Conservation (phyloP, 2,797 vertebrate genomes). For the Hydrolagus colliei region DNA sequence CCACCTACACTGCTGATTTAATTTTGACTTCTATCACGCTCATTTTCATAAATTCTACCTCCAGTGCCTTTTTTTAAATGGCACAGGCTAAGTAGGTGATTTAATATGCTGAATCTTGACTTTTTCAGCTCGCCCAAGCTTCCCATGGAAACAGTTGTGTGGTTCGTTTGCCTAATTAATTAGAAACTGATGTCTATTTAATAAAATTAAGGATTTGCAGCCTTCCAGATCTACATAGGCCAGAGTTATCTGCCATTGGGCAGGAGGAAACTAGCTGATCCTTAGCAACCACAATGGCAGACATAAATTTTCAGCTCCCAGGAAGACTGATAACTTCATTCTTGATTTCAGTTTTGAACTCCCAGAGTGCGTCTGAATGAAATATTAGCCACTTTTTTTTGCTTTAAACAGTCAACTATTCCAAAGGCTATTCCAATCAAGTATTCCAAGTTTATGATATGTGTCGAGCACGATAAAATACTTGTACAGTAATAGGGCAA, state of each 20-base stretch:
- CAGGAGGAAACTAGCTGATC: neutral
- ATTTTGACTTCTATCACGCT: slow-evolving; percentile 40
- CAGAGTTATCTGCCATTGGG: too few species aligned
- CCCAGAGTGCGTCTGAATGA: too few species aligned
- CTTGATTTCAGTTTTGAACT: too few species aligned
- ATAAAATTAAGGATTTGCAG: slow-evolving; percentile 8
- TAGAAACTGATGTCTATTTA: slow-evolving; percentile 13
- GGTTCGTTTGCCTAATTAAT: neutral
- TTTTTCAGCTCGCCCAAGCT: neutral
- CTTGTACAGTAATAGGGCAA: too few species aligned
- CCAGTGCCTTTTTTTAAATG: slow-evolving; percentile 27
- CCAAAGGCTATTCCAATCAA: too few species aligned
- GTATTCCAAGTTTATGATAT: too few species aligned
- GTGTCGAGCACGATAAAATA: too few species aligned
- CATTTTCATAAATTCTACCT: slow-evolving; percentile 37
- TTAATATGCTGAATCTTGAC: slow-evolving; percentile 28
- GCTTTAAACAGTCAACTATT: too few species aligned
- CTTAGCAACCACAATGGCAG: neutral
- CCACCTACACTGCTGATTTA: slow-evolving; percentile 42
- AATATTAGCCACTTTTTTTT: too few species aligned
- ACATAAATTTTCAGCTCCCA: neutral
- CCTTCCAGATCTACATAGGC: too few species aligned
- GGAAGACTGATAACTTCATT: neutral
- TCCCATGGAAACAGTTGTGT: neutral
- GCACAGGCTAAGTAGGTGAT: slow-evolving; percentile 36